A percentile compares a stretch with the other conserved stretches of the same genome.
phyloP scores from a whole-genome alignment of 1,140 invertebrate species.

The Drosophila watanabei region DNA sequence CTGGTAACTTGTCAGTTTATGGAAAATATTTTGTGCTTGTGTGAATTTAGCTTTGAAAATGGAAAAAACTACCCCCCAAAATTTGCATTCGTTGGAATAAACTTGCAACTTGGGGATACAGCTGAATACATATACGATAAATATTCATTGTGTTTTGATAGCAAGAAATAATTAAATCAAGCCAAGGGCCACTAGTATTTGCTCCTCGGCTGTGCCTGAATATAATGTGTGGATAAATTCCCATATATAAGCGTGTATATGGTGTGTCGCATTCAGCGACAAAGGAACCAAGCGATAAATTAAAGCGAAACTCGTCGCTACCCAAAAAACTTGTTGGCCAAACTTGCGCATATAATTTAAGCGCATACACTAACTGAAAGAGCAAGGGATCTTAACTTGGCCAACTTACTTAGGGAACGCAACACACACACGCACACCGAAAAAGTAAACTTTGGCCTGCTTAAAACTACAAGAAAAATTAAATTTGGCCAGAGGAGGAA shows the following conservation, averaged over 20 bases:
- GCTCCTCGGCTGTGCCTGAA: neutral
- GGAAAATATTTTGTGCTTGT: slow-evolving; percentile 13
- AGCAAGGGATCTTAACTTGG: slow-evolving; percentile 39
- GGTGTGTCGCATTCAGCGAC: slow-evolving; percentile 26
- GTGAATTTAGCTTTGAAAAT: slow-evolving; percentile 2
- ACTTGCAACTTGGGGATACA: neutral
- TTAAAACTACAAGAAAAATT: slow-evolving; percentile 53
- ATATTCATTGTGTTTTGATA: slow-evolving; percentile 11
- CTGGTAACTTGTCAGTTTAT: slow-evolving; percentile 8
- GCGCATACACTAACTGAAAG: slow-evolving; percentile 37
- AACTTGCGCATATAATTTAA: slow-evolving; percentile 72
- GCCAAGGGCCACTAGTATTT: neutral
- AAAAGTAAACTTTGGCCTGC: slow-evolving; percentile 53
- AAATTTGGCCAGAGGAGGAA: slow-evolving; percentile 24
- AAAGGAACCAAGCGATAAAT: slow-evolving; percentile 55
- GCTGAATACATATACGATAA: neutral
- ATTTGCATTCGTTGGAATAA: slow-evolving; percentile 6
- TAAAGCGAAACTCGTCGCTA: slow-evolving; percentile 39
- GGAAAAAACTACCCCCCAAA: neutral
- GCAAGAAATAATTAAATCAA: neutral
- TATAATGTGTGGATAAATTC: slow-evolving; percentile 6
- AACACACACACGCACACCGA: slow-evolving; percentile 1
- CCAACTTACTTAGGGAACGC: slow-evolving; percentile 57
- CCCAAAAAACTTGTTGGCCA: slow-evolving; percentile 54
- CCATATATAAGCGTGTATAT: slow-evolving; percentile 6